Base-by-base conservation (phyloP, 2,797 vertebrate genomes). In the Schizothorax lantsangensis region DNA sequence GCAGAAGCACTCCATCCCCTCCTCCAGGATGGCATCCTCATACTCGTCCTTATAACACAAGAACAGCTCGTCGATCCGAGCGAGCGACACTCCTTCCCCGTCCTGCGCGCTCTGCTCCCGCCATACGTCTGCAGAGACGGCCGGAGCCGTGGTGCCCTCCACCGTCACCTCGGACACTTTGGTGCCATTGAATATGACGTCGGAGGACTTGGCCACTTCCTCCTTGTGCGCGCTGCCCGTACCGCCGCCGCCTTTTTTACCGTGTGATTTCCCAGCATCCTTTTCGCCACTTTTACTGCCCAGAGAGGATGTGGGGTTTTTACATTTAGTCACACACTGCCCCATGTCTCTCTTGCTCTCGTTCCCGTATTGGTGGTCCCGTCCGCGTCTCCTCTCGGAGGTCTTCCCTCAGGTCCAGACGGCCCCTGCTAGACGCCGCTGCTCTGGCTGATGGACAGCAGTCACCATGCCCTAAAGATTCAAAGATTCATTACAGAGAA, bases 311-410 rank as follows among this genome's bases (percentile, higher is more conserved):
- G 98, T 97, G 68, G 98, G 98, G 92, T 99, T 99, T 94, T 99
- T 99, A 93, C 98, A 99, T 96, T 99, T 99, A 59, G 97, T 99
- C 97, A 99, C 98, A 86, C 98, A 99, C 97, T 99, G 98, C 96
- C 98, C 98, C 98, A 99, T 99, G 96, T 94, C 94, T 92, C 92
- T 85, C 91, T 90, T 84, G 85, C 92, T 92, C 90, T 91, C 94
- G 93, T 40, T 83, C 72, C 79, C 15, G 23, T 57, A 33, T 72
- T 49, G 47, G 66, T 62, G 30, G 66, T 68, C 45, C 93, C 94
- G 54, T 23, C 93, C 92, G 80, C 64, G 64, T 85, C 49, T 68
- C 79, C 77, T 74, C 54, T 72, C 40, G 91, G 93, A 86, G 91
- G 17, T 47, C 84, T 83, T 66, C 79, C 95, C 95, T 94, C 94